These are phyloP conservation scores for Itoplectis maculator DNA, from an alignment of 2,888 invertebrate genomes.

Conservation along the genomic window DNA sequence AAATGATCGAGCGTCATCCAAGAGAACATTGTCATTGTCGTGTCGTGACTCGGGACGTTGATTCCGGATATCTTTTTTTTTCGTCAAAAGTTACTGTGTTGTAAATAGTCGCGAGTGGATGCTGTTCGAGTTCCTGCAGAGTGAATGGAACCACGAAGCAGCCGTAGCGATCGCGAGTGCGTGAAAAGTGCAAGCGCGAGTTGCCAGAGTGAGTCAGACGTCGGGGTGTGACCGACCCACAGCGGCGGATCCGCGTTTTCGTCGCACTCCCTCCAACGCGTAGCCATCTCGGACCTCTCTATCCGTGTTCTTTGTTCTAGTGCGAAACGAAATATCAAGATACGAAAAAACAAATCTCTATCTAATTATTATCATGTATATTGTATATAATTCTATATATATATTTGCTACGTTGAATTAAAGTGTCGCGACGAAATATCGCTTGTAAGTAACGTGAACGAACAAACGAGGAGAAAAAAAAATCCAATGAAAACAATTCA, in stretches of 20 bases:
- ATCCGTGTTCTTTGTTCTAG: conserved; percentile 50
- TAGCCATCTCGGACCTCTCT: neutral
- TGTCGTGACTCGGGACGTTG: conserved; percentile 24
- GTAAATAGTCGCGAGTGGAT: conserved; percentile 56
- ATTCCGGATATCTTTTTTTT: conserved; percentile 7
- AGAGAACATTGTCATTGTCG: conserved; percentile 21
- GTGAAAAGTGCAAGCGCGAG: conserved; percentile 35
- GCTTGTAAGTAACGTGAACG: conserved; percentile 28
- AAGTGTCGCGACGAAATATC: conserved; percentile 64
- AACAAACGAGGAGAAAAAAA: neutral
- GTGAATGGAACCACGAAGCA: conserved; percentile 29
- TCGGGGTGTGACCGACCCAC: conserved; percentile 26
- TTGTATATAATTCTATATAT: conserved; percentile 64
- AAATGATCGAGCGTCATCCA: conserved; percentile 55
- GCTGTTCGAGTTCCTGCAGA: conserved; percentile 44
- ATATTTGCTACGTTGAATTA: conserved; percentile 77
- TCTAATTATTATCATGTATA: conserved; percentile 56
- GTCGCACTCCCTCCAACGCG: conserved; percentile 19
- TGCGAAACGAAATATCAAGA: conserved; percentile 11
- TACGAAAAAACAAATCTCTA: conserved; percentile 54
- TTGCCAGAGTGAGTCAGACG: conserved; percentile 40
- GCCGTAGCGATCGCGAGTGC: conserved; percentile 35
- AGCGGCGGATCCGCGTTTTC: neutral
- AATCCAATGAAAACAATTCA: neutral
- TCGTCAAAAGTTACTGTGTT: conserved; percentile 29